These are phyloP conservation scores for Philhelius pedissequus DNA, from an alignment of 2,888 invertebrate genomes.

Conservation along the genomic window DNA sequence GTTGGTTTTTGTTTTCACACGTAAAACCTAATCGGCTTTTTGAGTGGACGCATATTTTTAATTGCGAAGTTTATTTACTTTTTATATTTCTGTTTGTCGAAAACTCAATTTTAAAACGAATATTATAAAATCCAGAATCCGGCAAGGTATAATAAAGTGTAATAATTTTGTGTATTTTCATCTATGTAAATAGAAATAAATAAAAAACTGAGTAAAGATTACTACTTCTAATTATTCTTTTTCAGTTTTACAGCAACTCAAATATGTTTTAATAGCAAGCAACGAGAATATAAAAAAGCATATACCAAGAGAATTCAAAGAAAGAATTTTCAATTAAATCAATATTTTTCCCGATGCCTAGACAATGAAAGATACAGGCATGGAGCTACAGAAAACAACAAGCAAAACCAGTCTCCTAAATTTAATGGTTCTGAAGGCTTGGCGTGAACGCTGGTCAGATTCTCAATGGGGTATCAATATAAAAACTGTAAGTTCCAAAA, in stretches of 20 bases:
- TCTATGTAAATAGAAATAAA: too few relatives aligned
- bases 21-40: too few relatives aligned
- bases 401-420: conserved; percentile 91
- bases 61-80: too few relatives aligned
- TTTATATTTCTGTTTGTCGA: too few relatives aligned
- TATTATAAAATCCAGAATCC: too few relatives aligned
- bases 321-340: neutral
- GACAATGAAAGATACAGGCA: conserved; percentile 79
- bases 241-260: neutral
- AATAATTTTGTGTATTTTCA: too few relatives aligned
- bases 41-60: too few relatives aligned
- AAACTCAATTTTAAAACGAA: too few relatives aligned
- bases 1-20: too few relatives aligned
- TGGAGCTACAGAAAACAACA: conserved; percentile 89
- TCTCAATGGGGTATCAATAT: conserved; percentile 98
- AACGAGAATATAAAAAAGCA: neutral
- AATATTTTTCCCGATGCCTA: conserved; percentile 1
- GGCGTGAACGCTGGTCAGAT: conserved; percentile 97
- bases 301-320: neutral
- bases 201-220: too few relatives aligned
- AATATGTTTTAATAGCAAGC: neutral
- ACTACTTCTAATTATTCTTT: too few relatives aligned
- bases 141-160: too few relatives aligned
- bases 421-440: conserved; percentile 82
- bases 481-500: conserved; percentile 84